A percentile compares a stretch with the other conserved stretches of the same genome.
Conservation (phyloP, 2,113 vertebrate genomes). For the Scomber colias region DNA sequence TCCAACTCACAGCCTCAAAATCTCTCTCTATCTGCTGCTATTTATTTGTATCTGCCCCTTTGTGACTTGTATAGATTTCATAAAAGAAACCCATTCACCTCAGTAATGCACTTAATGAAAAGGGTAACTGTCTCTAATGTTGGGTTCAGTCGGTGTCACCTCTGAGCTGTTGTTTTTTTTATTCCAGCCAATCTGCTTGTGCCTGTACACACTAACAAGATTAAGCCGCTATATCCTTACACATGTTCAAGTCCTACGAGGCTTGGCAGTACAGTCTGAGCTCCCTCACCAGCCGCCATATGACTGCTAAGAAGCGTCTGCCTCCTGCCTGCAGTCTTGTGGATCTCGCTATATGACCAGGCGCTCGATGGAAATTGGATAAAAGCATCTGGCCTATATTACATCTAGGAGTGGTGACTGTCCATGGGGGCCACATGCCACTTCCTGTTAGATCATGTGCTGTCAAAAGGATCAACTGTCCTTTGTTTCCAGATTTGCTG, state of each 20-base stretch:
- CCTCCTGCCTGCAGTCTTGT: conserved; percentile 4
- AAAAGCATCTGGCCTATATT: conserved; percentile 35
- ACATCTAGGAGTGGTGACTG: conserved; percentile 14
- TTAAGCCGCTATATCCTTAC: conserved; percentile 35
- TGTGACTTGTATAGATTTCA: conserved; percentile 3
- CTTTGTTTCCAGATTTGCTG: conserved; percentile 20
- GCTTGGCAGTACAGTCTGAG: too few relatives aligned
- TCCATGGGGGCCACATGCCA: neutral
- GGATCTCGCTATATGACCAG: neutral
- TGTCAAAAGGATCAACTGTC: neutral
- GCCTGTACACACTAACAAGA: conserved; percentile 55
- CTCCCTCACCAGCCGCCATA: neutral
- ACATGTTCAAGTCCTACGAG: neutral
- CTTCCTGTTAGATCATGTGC: conserved; percentile 38
- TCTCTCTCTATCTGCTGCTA: neutral
- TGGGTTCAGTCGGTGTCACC: neutral
- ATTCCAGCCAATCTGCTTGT: conserved; percentile 3
- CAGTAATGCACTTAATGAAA: neutral
- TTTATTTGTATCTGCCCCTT: conserved; percentile 4
- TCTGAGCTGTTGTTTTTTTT: conserved; percentile 1
- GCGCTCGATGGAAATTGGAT: conserved; percentile 42
- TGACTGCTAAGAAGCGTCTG: neutral
- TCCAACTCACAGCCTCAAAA: conserved; percentile 19
- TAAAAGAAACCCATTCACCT: neutral
- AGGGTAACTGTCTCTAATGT: neutral